Base-by-base conservation (phyloP, 2,113 vertebrate species). In the Antidorcas marsupialis region DNA sequence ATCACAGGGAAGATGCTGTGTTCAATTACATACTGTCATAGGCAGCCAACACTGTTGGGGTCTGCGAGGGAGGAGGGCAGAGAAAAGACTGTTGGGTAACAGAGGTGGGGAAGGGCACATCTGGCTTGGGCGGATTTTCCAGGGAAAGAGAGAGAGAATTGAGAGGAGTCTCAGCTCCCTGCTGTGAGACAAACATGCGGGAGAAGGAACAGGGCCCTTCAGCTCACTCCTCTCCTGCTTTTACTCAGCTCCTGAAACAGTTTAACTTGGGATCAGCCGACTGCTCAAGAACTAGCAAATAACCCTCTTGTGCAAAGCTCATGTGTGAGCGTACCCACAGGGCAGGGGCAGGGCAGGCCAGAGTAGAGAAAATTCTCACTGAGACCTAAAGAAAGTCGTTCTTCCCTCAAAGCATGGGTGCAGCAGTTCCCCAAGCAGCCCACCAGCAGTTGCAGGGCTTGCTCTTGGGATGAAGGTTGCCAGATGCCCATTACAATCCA, bases 11-110 rank as follows among this genome's bases (percentile, higher is more conserved):
- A 98, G 98, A 98, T 97, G 97, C 94, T 98, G 94, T 92, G 85
- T 98, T 97, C 98, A 98, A 98, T 98, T 98, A 98, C 57, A 96
- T 71, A 97, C 95, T 98, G 97, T 85, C 98, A 97, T 57, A 98
- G 87, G 91, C 96, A 98, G 98, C 98, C 98, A 98, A 88, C 98
- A 98, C 98, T 97, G 86, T 67, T 94, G 97, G 92, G 94, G 94
- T 95, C 36, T 91, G 47, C 83, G 74, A 94, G 85, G 92, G 84
- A 95, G 91, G 89, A 87, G 36, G 52, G 87, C 47, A 94, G 88
- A 27, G 85, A 89, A 94, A 96, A 96, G 90, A 95, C 76, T 96
- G 64, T 92, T 97, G 78, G 96, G 82, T 94, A 98, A 89, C 71
- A 74, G 87, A 97, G 76, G 87, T 87, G 95, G 97, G 91, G 92